Conservation (phyloP, 2,113 vertebrate genomes). For the Bettongia penicillata region DNA sequence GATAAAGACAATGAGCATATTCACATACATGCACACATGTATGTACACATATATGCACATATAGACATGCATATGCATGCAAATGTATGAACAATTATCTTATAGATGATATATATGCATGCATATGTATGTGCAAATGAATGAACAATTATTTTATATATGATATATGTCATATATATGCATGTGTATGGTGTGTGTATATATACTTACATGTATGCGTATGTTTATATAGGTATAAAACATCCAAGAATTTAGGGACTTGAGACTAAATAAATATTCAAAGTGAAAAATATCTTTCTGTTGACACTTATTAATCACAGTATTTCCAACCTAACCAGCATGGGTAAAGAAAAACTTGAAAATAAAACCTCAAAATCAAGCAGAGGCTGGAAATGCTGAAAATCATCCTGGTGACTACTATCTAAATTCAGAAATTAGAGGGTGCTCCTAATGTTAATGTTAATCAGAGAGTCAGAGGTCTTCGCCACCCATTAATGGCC, state of each 20-base stretch:
- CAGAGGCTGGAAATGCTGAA: not conserved
- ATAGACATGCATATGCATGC: not conserved
- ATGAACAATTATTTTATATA: too few species aligned
- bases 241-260: not conserved
- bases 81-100: not conserved
- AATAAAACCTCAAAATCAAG: not conserved
- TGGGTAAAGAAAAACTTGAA: not conserved
- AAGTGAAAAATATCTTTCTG: not conserved
- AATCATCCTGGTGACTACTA: not conserved
- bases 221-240: not conserved
- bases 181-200: not conserved
- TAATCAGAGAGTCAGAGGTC: too few species aligned
- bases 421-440: not conserved
- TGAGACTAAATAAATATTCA: not conserved
- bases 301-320: not conserved
- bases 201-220: not conserved
- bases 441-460: not conserved
- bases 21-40: not conserved
- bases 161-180: not conserved
- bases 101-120: too few species aligned
- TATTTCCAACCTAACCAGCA: not conserved
- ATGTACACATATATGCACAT: not conserved
- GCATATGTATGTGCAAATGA: too few species aligned
- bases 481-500: too few species aligned
- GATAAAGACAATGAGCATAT: not conserved